Conservation (phyloP, 2,888 invertebrate genomes). For the Protodeltote pygarga region DNA sequence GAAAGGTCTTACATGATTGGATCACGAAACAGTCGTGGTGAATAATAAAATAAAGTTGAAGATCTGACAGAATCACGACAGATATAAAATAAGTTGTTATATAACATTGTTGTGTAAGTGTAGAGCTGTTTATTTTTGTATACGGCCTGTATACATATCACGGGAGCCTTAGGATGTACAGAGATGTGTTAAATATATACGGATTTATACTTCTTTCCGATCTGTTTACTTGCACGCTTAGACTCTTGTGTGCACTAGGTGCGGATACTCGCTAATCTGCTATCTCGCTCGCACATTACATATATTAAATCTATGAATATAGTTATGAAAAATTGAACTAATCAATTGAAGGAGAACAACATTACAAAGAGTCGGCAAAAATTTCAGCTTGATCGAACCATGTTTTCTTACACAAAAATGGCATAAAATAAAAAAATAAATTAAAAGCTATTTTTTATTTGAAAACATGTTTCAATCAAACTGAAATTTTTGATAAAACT, state of each 20-base stretch:
- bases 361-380: too few species aligned
- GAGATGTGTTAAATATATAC: slow-evolving; percentile 48
- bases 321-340: too few species aligned
- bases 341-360: too few species aligned
- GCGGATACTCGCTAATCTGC: neutral
- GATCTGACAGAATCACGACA: slow-evolving; percentile 12
- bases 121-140: slow-evolving; percentile 84
- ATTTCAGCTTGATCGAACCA: neutral
- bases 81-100: slow-evolving; percentile 34
- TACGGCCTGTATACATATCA: slow-evolving; percentile 82
- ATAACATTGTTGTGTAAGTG: slow-evolving; percentile 70
- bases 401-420: too few species aligned
- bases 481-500: too few species aligned
- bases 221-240: slow-evolving; percentile 36
- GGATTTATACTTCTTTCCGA: slow-evolving; percentile 49
- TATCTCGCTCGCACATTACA: too few species aligned
- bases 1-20: slow-evolving; percentile 13
- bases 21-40: slow-evolving; percentile 17
- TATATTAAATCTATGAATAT: too few species aligned
- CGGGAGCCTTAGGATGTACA: slow-evolving; percentile 75
- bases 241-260: too few species aligned
- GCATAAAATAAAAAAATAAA: too few species aligned
- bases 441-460: too few species aligned
- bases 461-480: too few species aligned
- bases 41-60: neutral